phyloP scores from a whole-genome alignment of 1,140 invertebrate species.

The Caenorhabditis remanei region DNA sequence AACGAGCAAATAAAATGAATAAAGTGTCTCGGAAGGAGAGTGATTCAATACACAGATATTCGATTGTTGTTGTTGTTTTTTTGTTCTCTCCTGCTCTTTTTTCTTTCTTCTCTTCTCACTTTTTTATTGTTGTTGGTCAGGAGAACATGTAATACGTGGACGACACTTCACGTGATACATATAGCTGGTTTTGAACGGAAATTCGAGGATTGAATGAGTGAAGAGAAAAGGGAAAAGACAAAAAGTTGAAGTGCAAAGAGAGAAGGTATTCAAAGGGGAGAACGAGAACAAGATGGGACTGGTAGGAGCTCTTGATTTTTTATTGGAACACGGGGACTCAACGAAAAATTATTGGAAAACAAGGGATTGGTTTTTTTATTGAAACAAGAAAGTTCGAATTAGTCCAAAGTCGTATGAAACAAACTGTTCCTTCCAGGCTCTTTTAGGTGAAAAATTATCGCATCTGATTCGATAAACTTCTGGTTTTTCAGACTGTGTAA shows the following conservation, averaged over 20 bases:
- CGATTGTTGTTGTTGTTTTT: constrained; percentile 20
- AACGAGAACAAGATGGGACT: too few species aligned
- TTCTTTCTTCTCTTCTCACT: not conserved
- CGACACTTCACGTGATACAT: not conserved
- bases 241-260: constrained; percentile 14
- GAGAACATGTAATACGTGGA: not conserved
- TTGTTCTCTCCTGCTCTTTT: not conserved
- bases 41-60: not conserved
- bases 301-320: too few species aligned
- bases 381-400: too few species aligned
- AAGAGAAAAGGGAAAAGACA: not conserved
- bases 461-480: too few species aligned
- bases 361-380: too few species aligned
- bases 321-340: too few species aligned
- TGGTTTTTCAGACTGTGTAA: not conserved
- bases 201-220: not conserved
- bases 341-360: too few species aligned
- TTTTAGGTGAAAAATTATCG: too few species aligned
- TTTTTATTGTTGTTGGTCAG: constrained; percentile 28
- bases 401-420: too few species aligned
- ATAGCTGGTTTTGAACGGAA: constrained; percentile 26
- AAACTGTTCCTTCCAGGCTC: too few species aligned
- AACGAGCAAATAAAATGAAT: constrained; percentile 34
- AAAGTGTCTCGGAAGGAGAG: not conserved
- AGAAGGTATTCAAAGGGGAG: not conserved